Base-by-base conservation (phyloP, 2,888 invertebrate genomes). In the Druceiella hillmani region DNA sequence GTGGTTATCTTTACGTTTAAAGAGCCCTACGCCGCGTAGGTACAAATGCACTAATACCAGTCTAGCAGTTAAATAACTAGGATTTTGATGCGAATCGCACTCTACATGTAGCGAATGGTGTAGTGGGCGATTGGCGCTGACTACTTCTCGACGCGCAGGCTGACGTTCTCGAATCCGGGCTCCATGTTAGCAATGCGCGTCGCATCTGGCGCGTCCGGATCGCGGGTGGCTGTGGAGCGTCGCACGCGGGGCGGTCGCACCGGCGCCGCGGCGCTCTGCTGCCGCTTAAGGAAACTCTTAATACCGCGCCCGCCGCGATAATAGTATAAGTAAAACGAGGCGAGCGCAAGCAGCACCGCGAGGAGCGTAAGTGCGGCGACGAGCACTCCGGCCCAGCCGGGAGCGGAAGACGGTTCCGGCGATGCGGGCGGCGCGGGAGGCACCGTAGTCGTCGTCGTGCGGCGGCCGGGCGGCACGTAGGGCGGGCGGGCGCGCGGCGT, bases 261-360 rank as follows among this genome's bases (percentile, higher is more conserved):
- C 1, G 72, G 66, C 1, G 64, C 64, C 1, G 64, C 56, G 0
- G 55, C 39, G 2, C 62, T 55, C 2, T 61, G 56, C 31, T 67
- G 68, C 17, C 66, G 64, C 44, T 68, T 78, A 15, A 83, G 59
- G 56, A 82, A 69, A 46, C 65, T 72, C 62, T 82, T 83, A 49
- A 85, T 74, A 48, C 74, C 74, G 56, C 74, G 74, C 52, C 81
- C 80, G 53, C 83, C 78, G 61, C 83, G 79, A 68, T 85, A 85
- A 57, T 83, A 85, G 61, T 86, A 84, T 53, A 83, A 66, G 62
- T 85, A 87, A 52, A 86, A 68, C 42, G 79, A 74, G 45, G 78
- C 79, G 55, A 86, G 68, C 49, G 75, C 63, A 42, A 78, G 76
- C 53, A 81, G 59, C 29, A 81, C 78, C 54, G 81, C 67, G 61